Evolutionary conservation across 2,797 vertebrate species (phyloP), one percentile per base, ranked within the genome.

Genomic region (Amblyopsis hoosieri): DNA sequence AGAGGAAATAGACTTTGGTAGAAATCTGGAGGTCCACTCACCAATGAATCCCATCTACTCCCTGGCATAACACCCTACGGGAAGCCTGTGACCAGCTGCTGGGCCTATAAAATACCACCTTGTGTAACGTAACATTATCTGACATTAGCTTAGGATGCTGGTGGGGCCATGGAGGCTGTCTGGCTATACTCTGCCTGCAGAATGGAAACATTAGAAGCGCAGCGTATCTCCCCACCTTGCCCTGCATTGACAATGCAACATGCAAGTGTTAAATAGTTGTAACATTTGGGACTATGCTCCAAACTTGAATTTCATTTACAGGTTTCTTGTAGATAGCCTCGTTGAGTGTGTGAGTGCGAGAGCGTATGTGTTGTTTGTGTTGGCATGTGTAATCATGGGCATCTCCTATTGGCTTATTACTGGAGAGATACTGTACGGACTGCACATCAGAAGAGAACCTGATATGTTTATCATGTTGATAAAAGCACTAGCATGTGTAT

Each of bases 1-100:
- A 65, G 95, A 95, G 15, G 94, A 97, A 53, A 90, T 95, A 0
- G 96, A 98, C 76, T 96, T 94, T 77, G 95, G 95, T 1, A 95
- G 94, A 67, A 93, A 93, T 87, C 95, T 96, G 0, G 96, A 98
- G 82, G 90, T 96, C 79, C 96, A 96, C 0, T 97, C 97, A 1
- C 97, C 95, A 0, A 94, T 96, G 83, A 98, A 96, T 0, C 93
- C 95, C 64, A 96, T 98, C 89, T 98, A 99, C 70, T 96, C 96
- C 5, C 75, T 99, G 86, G 95, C 97, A 62, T 99, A 91, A 90
- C 23, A 13, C 23, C 19, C 31, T 33, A 12, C 47, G 6, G n/a
- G 13, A 12, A 14, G 12, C 47, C 47, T 14, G 12, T 14, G 12
- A 12, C 47, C 47, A 3, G 12, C 47, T 14, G 2, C 13, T 12